Evolutionary conservation across 2,888 invertebrate species (phyloP).

Genomic region (Sesia bembeciformis): DNA sequence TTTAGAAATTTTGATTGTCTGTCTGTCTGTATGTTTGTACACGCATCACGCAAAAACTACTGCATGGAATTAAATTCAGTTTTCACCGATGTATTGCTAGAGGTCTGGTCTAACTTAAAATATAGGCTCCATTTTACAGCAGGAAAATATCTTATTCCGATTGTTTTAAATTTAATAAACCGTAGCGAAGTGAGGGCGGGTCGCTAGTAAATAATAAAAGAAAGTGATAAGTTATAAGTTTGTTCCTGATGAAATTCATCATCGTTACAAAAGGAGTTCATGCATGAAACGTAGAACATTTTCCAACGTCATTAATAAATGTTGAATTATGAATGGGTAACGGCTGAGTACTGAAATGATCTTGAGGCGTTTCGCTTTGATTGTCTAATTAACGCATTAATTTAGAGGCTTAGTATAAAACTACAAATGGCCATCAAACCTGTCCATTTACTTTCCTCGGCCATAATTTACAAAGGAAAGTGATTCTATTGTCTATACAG

Average conservation of each 20-base stretch:
- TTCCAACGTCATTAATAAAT: conserved; percentile 25
- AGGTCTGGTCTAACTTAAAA: too few species aligned
- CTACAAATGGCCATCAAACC: neutral
- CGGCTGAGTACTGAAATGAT: conserved; percentile 11
- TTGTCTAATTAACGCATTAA: conserved; percentile 6
- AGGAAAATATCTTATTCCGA: too few species aligned
- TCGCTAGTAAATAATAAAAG: neutral
- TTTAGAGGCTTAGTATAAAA: neutral
- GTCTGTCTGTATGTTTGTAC: too few species aligned
- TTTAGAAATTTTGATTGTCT: too few species aligned
- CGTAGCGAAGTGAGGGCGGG: too few species aligned
- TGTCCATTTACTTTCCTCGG: neutral
- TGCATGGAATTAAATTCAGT: too few species aligned
- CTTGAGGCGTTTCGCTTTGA: conserved; percentile 14
- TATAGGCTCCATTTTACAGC: too few species aligned
- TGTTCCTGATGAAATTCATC: conserved; percentile 41
- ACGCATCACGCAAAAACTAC: too few species aligned
- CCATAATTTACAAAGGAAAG: conserved; percentile 5
- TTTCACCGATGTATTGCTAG: too few species aligned
- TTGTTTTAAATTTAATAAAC: too few species aligned
- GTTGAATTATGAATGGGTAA: conserved; percentile 18
- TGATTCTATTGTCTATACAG: neutral
- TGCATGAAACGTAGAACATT: conserved; percentile 31
- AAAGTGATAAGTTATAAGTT: neutral
- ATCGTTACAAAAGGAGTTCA: conserved; percentile 34